phyloP scores from a whole-genome alignment of 2,888 invertebrate species.

The Dexiosoma caninum region DNA sequence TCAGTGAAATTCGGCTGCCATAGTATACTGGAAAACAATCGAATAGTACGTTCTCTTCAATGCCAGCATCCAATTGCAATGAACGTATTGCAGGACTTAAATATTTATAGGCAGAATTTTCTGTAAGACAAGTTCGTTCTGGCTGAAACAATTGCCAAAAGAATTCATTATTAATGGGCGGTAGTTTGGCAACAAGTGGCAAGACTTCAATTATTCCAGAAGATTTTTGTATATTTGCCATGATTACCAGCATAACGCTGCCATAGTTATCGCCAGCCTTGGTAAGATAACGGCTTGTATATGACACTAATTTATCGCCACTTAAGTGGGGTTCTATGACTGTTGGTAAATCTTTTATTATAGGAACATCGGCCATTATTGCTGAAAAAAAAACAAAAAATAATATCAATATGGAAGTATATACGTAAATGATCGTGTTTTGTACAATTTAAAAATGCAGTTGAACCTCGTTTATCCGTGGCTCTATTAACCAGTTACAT shows the following conservation, averaged over 20 bases:
- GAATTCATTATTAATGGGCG: constrained; percentile 79
- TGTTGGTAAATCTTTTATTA: constrained; percentile 70
- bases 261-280: constrained; percentile 82
- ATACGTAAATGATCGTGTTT: too few relatives aligned
- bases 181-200: constrained; percentile 80
- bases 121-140: constrained; percentile 80
- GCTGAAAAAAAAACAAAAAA: too few relatives aligned
- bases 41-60: constrained; percentile 76
- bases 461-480: too few relatives aligned
- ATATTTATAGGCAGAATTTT: constrained; percentile 79
- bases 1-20: constrained; percentile 79
- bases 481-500: too few relatives aligned
- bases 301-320: constrained; percentile 73
- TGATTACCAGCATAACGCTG: constrained; percentile 79
- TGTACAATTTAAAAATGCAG: too few relatives aligned
- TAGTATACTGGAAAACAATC: constrained; percentile 80
- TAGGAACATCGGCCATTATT: constrained; percentile 70
- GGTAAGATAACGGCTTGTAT: constrained; percentile 77
- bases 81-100: constrained; percentile 78
- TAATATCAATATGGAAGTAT: too few relatives aligned
- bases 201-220: constrained; percentile 73
- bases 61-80: constrained; percentile 78
- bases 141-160: constrained; percentile 80
- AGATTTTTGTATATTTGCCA: constrained; percentile 72
- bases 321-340: constrained; percentile 72